Evolutionary conservation across 1,140 invertebrate species (phyloP), one percentile per base, ranked within the genome.

Genomic region (Rhagoletis zephyria): DNA sequence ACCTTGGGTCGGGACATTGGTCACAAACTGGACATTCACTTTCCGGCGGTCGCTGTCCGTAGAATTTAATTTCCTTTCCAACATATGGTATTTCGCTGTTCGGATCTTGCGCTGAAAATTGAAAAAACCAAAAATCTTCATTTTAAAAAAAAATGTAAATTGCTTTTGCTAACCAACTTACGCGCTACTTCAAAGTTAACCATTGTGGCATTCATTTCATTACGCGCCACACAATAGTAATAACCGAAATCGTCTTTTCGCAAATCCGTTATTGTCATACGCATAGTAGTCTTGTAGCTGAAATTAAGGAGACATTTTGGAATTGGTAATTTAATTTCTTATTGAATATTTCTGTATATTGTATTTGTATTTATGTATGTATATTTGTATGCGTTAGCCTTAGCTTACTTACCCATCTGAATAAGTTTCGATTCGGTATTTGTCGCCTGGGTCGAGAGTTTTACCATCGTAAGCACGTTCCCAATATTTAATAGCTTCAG

Each of bases 401-500:
- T 30, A 30, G 51, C 5, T 5, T 56, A 56, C 51, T 88, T 64
- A 94, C 92, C 88, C 92, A 42, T 91, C 93, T 14, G 93, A 95
- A 88, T 95, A 94, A 87, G 95, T 94, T 85, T 95, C 95, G 12
- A 95, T 95, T 87, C 94, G 94, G 91, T 96, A 96, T 90, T 97
- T 96, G 3, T 95, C 94, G 70, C 94, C 94, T 19, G 94, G 94
- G 91, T 96, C 95, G 1, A 97, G 90, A 7, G 97, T 95, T 85
- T 95, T 94, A n/a, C 96, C 96, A 88, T 97, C 96, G 5, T 94
- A 94, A 12, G 90, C 94, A 59, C 95, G 94, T 90, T 97, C 96
- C 98, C 98, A 99, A 90, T 97, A 97, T 85, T 95, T 95, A 1
- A 97, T 94, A 0, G 97, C 96, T 89, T 97, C 96, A 0, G 98